phyloP scores from a whole-genome alignment of 2,888 invertebrate genomes.

The Eumacrocentrus americanus region DNA sequence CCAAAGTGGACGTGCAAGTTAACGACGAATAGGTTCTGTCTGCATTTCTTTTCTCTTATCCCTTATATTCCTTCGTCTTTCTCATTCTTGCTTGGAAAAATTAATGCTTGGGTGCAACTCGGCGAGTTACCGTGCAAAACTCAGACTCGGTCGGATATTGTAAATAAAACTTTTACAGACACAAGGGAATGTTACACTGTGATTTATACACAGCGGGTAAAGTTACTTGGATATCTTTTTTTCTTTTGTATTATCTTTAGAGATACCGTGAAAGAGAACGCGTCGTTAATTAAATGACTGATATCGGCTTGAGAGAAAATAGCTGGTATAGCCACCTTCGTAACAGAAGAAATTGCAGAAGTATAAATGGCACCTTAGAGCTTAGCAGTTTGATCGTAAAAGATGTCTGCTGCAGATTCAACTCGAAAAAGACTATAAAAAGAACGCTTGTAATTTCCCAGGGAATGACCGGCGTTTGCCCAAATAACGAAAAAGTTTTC shows the following conservation, averaged over 20 bases:
- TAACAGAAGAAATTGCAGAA: background rate
- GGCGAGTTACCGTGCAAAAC: slow-evolving; percentile 20
- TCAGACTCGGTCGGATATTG: slow-evolving; percentile 31
- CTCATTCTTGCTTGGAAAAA: slow-evolving; percentile 9
- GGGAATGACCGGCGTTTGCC: slow-evolving; percentile 11
- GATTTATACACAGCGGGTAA: too few species aligned
- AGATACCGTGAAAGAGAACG: background rate
- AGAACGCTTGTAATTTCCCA: slow-evolving; percentile 13
- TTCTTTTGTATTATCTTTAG: too few species aligned
- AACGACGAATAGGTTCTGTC: slow-evolving; percentile 26
- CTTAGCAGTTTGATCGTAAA: slow-evolving; percentile 3
- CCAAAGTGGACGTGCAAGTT: slow-evolving; percentile 31
- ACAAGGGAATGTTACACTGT: background rate
- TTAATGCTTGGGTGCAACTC: slow-evolving; percentile 5
- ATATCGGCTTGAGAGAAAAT: background rate
- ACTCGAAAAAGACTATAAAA: slow-evolving; percentile 5
- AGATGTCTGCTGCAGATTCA: slow-evolving; percentile 13
- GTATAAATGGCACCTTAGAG: slow-evolving; percentile 5
- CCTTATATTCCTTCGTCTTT: slow-evolving; percentile 2
- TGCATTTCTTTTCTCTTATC: slow-evolving; percentile 14
- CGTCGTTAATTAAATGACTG: slow-evolving; percentile 1
- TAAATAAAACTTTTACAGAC: slow-evolving; percentile 35
- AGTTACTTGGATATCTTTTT: too few species aligned
- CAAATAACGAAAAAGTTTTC: slow-evolving; percentile 26
- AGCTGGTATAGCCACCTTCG: background rate